Conservation (phyloP, 2,113 vertebrate genomes). For the Osmerus mordax region DNA sequence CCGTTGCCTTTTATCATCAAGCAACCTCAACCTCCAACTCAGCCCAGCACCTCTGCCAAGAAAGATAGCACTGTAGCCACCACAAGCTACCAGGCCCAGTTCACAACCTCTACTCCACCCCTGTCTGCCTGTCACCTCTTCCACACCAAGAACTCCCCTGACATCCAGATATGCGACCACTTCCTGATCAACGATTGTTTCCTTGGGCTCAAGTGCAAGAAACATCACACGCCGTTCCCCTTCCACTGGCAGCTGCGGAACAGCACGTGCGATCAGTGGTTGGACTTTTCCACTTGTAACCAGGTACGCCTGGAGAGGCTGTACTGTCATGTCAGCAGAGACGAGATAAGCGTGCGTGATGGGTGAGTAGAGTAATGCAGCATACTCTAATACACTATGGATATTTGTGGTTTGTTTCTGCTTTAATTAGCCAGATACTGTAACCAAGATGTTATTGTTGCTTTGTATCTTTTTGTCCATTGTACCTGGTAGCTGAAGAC, state of each 20-base stretch:
- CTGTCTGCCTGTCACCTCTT: neutral
- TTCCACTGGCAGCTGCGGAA: slow-evolving; percentile 61
- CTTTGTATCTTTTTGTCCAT: no score
- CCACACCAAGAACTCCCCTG: slow-evolving; percentile 27
- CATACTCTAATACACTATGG: neutral
- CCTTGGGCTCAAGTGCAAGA: slow-evolving; percentile 16
- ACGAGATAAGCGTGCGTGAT: neutral
- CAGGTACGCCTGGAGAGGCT: slow-evolving; percentile 51
- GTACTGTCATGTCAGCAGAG: slow-evolving; percentile 44
- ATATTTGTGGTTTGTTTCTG: neutral
- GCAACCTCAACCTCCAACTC: slow-evolving; percentile 2
- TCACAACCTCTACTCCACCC: neutral
- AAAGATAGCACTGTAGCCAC: neutral
- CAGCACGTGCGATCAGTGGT: slow-evolving; percentile 28
- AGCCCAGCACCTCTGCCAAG: neutral
- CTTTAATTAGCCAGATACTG: neutral
- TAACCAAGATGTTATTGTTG: neutral
- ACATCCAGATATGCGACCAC: slow-evolving; percentile 52
- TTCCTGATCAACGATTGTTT: slow-evolving; percentile 45
- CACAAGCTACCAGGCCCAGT: neutral
- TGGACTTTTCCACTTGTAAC: slow-evolving; percentile 15
- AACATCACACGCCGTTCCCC: slow-evolving; percentile 60
- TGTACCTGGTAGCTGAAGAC: no score
- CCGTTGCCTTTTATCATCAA: slow-evolving; percentile 35
- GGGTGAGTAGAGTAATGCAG: slow-evolving; percentile 32